These are phyloP conservation scores for Amazona guildingii DNA, from an alignment of 2,113 vertebrate genomes.

Conservation along the genomic window DNA sequence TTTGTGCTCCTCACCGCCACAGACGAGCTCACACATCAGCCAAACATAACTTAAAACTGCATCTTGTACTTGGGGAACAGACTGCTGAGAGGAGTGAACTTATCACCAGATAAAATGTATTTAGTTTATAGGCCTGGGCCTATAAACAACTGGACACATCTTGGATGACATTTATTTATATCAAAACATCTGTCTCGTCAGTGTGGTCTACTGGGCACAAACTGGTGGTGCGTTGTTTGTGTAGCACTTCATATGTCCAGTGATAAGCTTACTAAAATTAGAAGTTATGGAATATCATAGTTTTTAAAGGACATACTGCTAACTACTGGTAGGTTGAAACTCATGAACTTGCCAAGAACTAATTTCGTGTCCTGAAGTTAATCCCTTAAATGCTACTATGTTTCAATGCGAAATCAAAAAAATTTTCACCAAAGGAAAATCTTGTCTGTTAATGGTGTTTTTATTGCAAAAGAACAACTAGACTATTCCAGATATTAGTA, in stretches of 20 bases:
- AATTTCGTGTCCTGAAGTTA: background rate
- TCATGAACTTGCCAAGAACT: background rate
- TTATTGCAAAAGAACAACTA: background rate
- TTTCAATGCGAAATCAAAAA: background rate
- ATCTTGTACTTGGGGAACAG: constrained; percentile 40
- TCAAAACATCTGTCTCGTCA: constrained; percentile 36
- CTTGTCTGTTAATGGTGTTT: background rate
- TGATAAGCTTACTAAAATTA: constrained; percentile 24
- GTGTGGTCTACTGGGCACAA: background rate
- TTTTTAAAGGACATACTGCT: background rate
- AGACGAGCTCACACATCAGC: constrained; percentile 13
- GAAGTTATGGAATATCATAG: background rate
- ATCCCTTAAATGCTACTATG: background rate
- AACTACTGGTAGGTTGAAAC: background rate
- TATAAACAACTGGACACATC: constrained; percentile 40
- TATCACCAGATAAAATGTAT: background rate
- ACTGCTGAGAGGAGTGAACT: constrained; percentile 27
- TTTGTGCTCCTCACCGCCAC: background rate
- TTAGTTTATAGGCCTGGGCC: background rate
- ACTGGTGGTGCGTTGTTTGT: constrained; percentile 26
- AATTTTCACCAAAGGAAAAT: background rate
- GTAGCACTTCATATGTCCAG: background rate
- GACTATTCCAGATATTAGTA: background rate
- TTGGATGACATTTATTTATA: constrained; percentile 48
- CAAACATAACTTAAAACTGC: constrained; percentile 47